Evolutionary conservation across 2,888 invertebrate genomes (phyloP).

Genomic region (Pogonocherus hispidulus): DNA sequence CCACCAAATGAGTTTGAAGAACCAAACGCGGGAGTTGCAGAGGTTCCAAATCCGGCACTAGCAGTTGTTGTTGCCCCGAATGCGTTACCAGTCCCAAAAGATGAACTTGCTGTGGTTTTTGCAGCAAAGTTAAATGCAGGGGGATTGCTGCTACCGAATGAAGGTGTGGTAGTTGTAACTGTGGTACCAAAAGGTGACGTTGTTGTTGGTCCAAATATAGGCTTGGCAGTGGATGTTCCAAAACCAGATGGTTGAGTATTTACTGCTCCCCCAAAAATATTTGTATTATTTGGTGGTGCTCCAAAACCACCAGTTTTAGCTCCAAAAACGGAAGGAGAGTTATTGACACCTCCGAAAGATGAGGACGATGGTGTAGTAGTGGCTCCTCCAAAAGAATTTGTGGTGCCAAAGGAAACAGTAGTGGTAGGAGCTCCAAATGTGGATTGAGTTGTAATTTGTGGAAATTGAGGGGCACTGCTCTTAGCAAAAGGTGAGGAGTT

Average conservation of each 20-base stretch:
- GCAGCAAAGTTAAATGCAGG: conserved; percentile 58
- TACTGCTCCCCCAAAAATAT: conserved; percentile 8
- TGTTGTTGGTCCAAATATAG: conserved; percentile 13
- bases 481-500: conserved; percentile 29
- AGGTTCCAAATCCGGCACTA: conserved; percentile 38
- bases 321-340: conserved; percentile 17
- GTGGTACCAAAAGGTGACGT: conserved; percentile 34
- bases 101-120: conserved; percentile 28
- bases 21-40: conserved; percentile 37
- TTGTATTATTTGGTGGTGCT: conserved; percentile 11
- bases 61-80: conserved; percentile 28
- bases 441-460: conserved; percentile 19
- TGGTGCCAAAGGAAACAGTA: conserved; percentile 28
- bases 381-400: conserved; percentile 39
- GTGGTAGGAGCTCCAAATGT: conserved; percentile 31
- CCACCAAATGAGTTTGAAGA: conserved; percentile 23
- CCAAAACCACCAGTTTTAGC: conserved; percentile 8
- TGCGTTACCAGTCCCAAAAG: conserved; percentile 1
- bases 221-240: conserved; percentile 11
- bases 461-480: conserved; percentile 28
- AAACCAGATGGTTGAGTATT: conserved; percentile 22
- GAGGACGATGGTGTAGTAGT: conserved; percentile 28
- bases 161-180: conserved; percentile 28
- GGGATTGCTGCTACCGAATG: conserved; percentile 15
- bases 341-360: conserved; percentile 17